A percentile compares a stretch with the other conserved stretches of the same genome.
Evolutionary conservation across 2,113 vertebrate species (phyloP).

Genomic region (Choloepus hoffmanni): DNA sequence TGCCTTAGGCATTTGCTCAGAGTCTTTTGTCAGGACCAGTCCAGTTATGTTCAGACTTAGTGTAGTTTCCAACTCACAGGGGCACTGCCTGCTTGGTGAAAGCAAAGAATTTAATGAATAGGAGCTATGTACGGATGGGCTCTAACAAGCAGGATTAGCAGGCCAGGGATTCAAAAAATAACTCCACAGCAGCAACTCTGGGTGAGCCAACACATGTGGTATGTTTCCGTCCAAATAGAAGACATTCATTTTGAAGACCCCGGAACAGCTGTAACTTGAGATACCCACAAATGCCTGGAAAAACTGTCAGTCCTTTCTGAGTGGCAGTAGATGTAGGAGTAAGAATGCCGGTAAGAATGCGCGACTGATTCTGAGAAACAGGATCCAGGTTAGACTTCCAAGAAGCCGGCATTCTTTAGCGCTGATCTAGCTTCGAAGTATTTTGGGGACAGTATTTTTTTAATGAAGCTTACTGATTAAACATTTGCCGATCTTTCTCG

Average conservation of each 20-base stretch:
- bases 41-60: conserved; percentile 30
- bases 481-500: conserved; percentile 58
- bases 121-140: conserved; percentile 1
- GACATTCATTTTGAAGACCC: conserved; percentile 54
- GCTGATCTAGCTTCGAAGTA: conserved; percentile 4
- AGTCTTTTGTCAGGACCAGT: conserved; percentile 46
- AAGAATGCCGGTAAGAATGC: conserved; percentile 54
- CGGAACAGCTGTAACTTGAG: conserved; percentile 65
- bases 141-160: conserved; percentile 59
- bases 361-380: conserved; percentile 61
- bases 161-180: conserved; percentile 65
- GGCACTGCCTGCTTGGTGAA: conserved; percentile 26
- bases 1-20: conserved; percentile 16
- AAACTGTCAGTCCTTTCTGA: conserved; percentile 63
- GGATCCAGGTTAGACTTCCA: conserved; percentile 46
- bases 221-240: conserved; percentile 68
- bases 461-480: conserved; percentile 43
- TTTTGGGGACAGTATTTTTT: conserved; percentile 14
- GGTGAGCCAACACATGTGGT: conserved; percentile 24
- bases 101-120: conserved; percentile 60
- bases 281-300: conserved; percentile 63
- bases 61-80: neutral
- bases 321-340: conserved; percentile 17
- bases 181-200: neutral
- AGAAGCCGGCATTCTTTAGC: conserved; percentile 45